phyloP scores from a whole-genome alignment of 2,888 invertebrate species.

The Phaonia tiefii region DNA sequence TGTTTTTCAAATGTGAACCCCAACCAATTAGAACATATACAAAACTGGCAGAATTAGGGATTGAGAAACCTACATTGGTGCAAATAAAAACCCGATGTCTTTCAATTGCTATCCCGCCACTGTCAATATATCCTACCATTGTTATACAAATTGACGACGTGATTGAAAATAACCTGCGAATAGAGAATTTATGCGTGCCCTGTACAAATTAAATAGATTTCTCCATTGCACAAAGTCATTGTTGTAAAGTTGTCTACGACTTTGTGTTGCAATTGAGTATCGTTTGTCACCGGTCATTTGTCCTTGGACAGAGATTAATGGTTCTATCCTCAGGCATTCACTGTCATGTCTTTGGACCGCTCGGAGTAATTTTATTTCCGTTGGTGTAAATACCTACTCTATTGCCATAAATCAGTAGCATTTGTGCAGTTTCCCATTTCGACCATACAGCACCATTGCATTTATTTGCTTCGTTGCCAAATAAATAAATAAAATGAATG shows the following conservation, averaged over 20 bases:
- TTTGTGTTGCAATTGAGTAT: slow-evolving; percentile 41
- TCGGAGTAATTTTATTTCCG: neutral
- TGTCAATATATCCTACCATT: neutral
- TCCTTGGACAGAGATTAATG: slow-evolving; percentile 62
- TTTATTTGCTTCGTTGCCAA: slow-evolving; percentile 45
- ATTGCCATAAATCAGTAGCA: slow-evolving; percentile 48
- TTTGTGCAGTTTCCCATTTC: slow-evolving; percentile 15
- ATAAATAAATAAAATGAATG: slow-evolving; percentile 48
- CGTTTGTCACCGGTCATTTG: slow-evolving; percentile 63
- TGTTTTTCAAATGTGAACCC: no score
- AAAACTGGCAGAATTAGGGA: no score
- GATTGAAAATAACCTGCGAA: neutral
- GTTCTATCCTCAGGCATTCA: slow-evolving; percentile 2
- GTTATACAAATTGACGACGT: neutral
- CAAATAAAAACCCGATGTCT: no score
- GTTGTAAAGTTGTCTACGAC: slow-evolving; percentile 26
- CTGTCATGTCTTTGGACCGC: neutral
- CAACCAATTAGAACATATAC: no score
- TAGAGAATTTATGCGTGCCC: neutral
- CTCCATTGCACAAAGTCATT: slow-evolving; percentile 28
- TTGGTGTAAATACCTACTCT: slow-evolving; percentile 39
- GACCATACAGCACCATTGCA: neutral
- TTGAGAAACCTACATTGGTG: no score
- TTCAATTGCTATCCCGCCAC: neutral
- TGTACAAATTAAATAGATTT: slow-evolving; percentile 50